phyloP scores from a whole-genome alignment of 2,888 invertebrate genomes.

The Habroteleia sp. region DNA sequence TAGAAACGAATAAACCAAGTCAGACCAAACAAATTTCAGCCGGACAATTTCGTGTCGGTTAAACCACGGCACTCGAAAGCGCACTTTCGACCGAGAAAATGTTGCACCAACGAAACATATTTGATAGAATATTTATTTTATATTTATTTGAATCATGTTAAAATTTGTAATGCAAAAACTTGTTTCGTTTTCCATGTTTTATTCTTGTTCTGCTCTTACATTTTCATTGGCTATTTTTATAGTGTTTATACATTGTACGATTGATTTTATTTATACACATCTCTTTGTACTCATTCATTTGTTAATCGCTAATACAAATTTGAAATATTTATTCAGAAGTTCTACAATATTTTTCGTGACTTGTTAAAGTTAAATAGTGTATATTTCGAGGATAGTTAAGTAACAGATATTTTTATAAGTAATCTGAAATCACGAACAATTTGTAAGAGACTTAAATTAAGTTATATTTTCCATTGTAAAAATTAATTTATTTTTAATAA shows the following conservation, averaged over 20 bases:
- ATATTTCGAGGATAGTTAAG: constrained; percentile 10
- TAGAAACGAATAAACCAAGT: constrained; percentile 77
- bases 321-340: constrained; percentile 13
- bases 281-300: background rate
- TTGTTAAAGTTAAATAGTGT: constrained; percentile 34
- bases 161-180: constrained; percentile 11
- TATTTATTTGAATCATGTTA: constrained; percentile 37
- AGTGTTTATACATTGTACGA: constrained; percentile 3
- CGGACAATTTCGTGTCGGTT: too few species aligned
- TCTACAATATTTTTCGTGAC: background rate
- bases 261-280: constrained; percentile 9
- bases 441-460: constrained; percentile 6
- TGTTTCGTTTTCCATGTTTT: constrained; percentile 38
- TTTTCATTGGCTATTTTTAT: constrained; percentile 1
- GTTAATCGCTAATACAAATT: constrained; percentile 5
- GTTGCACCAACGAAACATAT: too few species aligned
- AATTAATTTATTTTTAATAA: constrained; percentile 41
- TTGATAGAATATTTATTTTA: constrained; percentile 34
- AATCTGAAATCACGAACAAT: background rate
- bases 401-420: background rate
- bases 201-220: constrained; percentile 32
- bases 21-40: background rate
- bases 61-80: background rate
- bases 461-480: constrained; percentile 33
- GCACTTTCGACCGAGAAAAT: too few species aligned